Evolutionary conservation across 2,113 vertebrate species (phyloP), one percentile per base, ranked within the genome.

Genomic region (Microcebus lehilahytsara): DNA sequence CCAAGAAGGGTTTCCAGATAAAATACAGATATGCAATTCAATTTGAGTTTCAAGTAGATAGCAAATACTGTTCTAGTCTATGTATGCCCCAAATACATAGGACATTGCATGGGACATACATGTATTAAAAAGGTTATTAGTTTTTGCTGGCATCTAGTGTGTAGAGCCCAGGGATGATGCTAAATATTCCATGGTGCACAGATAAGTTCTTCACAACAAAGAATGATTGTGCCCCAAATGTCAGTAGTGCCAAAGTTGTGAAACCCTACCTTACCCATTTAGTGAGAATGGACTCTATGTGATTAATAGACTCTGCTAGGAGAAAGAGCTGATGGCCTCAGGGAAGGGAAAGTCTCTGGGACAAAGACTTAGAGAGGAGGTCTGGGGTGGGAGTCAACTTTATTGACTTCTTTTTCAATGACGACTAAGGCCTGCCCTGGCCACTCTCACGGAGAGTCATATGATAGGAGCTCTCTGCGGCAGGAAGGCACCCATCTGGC

Each of bases 31-130:
- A 12, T 0, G 13, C 22, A 78, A 34, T 87, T 84, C 37, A 66
- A 78, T 87, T 12, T 84, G 77, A 90, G 95, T 92, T 94, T 81
- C n/a, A 40, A 95, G 84, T 64, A 78, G 72, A 58, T 71, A 53
- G 20, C 64, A 93, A 88, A 84, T 93, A 7, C 30, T 58, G 72
- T 71, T 83, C 42, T 69, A n/a, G 32, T 67, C 8, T 67, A 40
- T 13, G 1, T 51, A 66, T 56, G 13, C 77, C 19, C 80, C 62
- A 66, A 79, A 30, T 14, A n/a, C n/a, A n/a, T n/a, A n/a, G n/a
- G n/a, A n/a, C n/a, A 62, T 49, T 81, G 32, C 30, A n/a, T 49
- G n/a, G 17, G 49, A 88, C n/a, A 84, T 34, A 60, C 3, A 34
- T 37, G 62, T 3, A 32, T 66, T 71, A 42, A 66, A 86, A 91